Percentiles rank a stretch among this genome's conserved stretches.
Conservation (phyloP, 2,888 invertebrate species). For the Lithophane socia region DNA sequence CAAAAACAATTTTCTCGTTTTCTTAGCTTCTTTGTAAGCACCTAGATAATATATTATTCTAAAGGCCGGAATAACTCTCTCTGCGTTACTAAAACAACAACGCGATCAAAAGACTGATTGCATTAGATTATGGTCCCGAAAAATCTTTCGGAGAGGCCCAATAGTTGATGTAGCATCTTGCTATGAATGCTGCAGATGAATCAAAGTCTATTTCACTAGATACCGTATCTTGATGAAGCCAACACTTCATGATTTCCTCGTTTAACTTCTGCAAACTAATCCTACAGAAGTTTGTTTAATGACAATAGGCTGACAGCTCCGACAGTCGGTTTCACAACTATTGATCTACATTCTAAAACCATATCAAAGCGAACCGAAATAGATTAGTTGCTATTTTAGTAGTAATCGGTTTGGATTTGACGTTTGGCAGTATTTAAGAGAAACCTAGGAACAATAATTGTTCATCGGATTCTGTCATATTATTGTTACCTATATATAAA, state of each 20-base stretch:
- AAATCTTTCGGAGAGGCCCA: neutral
- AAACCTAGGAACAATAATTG: neutral
- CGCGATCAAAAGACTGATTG: conserved; percentile 34
- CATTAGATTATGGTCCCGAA: conserved; percentile 3
- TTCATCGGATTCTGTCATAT: conserved; percentile 12
- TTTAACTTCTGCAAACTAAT: conserved; percentile 62
- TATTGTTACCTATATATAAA: conserved; percentile 16
- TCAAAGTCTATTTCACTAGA: conserved; percentile 16
- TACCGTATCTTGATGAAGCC: conserved; percentile 35
- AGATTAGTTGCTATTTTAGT: conserved; percentile 43
- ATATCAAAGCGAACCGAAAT: conserved; percentile 43
- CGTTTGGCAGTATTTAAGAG: conserved; percentile 10
- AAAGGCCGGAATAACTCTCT: conserved; percentile 41
- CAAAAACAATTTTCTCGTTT: conserved; percentile 44
- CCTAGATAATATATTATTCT: conserved; percentile 38
- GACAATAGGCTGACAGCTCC: conserved; percentile 51
- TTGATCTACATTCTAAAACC: conserved; percentile 39
- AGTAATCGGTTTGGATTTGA: conserved; percentile 24
- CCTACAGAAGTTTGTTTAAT: conserved; percentile 59
- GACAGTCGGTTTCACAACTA: conserved; percentile 40
- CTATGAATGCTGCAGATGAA: conserved; percentile 7
- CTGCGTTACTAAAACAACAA: conserved; percentile 32
- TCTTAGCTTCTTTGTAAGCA: conserved; percentile 29
- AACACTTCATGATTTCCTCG: conserved; percentile 56
- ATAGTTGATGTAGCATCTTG: conserved; percentile 2